Conservation (phyloP, 2,888 invertebrate genomes). For the Luperina nickerlii region DNA sequence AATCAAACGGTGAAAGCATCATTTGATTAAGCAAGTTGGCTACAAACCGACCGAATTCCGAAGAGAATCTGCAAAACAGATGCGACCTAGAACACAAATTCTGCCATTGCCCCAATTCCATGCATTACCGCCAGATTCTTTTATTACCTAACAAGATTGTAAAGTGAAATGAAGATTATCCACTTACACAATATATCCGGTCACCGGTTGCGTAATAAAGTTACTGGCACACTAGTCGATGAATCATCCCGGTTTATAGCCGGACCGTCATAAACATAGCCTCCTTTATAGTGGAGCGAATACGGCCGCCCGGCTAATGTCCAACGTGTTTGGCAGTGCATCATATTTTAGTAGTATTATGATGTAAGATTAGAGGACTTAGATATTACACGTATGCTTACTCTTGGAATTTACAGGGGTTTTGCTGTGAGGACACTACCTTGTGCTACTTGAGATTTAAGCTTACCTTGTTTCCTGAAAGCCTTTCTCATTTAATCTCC, state of each 20-base stretch:
- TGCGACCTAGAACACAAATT: constrained; percentile 14
- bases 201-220: constrained; percentile 62
- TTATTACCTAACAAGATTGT: constrained; percentile 55
- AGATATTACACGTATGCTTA: constrained; percentile 51
- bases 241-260: constrained; percentile 64
- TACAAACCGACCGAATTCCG: constrained; percentile 1
- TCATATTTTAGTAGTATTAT: constrained; percentile 60
- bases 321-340: constrained; percentile 54
- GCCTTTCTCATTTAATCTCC: background rate
- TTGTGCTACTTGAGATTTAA: background rate
- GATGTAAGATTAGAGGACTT: constrained; percentile 49
- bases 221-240: constrained; percentile 60
- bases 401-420: constrained; percentile 27
- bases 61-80: constrained; percentile 21
- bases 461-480: background rate
- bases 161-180: constrained; percentile 64
- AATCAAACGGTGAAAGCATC: background rate
- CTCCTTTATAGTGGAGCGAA: constrained; percentile 62
- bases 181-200: constrained; percentile 62
- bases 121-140: constrained; percentile 42
- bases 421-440: background rate
- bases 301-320: constrained; percentile 53
- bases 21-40: constrained; percentile 1
- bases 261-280: constrained; percentile 61
- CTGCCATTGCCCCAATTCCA: constrained; percentile 36